phyloP scores from a whole-genome alignment of 2,113 vertebrate species.

The Drymodes brunneopygia region DNA sequence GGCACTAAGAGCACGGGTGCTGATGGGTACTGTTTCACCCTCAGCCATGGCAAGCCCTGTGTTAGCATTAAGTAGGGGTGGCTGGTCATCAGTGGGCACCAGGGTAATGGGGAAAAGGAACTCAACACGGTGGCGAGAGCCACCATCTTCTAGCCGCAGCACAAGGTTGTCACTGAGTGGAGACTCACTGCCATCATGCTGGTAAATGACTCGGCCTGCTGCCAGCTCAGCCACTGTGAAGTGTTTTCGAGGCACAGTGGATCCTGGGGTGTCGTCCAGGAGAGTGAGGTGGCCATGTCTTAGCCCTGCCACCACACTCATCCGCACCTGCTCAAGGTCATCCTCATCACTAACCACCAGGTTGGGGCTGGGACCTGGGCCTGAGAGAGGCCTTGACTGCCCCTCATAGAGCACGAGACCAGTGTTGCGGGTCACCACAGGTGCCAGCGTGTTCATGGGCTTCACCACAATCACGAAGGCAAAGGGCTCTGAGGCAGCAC shows the following conservation, averaged over 20 bases:
- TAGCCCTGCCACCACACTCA: constrained; percentile 86
- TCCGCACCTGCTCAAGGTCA: constrained; percentile 82
- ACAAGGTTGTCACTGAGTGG: constrained; percentile 92
- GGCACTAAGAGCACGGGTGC: constrained; percentile 81
- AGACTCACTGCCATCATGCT: constrained; percentile 88
- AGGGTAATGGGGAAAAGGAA: constrained; percentile 94
- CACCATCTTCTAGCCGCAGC: constrained; percentile 89
- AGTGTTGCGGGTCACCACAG: constrained; percentile 89
- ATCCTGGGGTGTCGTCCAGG: constrained; percentile 50
- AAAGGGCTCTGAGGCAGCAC: constrained; percentile 90
- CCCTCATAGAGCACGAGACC: constrained; percentile 92
- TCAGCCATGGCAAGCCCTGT: constrained; percentile 85
- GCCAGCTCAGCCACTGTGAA: constrained; percentile 86
- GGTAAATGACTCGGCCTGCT: constrained; percentile 83
- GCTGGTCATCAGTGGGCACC: constrained; percentile 92
- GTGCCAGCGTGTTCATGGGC: constrained; percentile 95
- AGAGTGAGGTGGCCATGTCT: constrained; percentile 84
- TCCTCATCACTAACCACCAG: constrained; percentile 92
- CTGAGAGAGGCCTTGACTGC: constrained; percentile 86
- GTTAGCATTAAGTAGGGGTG: constrained; percentile 91
- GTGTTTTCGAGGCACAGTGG: constrained; percentile 70
- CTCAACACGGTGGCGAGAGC: constrained; percentile 84
- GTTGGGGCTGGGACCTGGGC: constrained; percentile 72
- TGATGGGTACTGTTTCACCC: constrained; percentile 84
- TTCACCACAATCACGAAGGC: constrained; percentile 95